Percentiles rank a stretch among this genome's conserved stretches.
phyloP scores from a whole-genome alignment of 2,797 vertebrate species.

The Cossypha niveicapilla region DNA sequence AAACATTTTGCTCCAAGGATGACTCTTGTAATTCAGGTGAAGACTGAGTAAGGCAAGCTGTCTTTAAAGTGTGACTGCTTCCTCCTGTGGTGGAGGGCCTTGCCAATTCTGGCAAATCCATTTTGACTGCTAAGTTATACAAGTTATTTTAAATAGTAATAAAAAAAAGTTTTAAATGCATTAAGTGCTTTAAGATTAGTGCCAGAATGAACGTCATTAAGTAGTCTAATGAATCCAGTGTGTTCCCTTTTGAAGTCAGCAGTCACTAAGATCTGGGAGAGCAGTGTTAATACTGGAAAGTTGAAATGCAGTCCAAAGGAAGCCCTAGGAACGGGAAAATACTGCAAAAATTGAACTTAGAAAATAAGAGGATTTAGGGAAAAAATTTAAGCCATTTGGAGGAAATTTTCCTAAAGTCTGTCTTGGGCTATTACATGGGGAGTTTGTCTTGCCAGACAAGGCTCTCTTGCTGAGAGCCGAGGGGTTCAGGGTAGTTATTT shows the following conservation, averaged over 20 bases:
- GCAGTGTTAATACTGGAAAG: not conserved
- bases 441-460: not conserved
- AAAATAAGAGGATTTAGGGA: not conserved
- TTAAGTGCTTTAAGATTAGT: not conserved
- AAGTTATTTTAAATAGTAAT: not conserved
- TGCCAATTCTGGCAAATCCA: not conserved
- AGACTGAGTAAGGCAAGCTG: not conserved
- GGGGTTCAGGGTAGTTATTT: not conserved
- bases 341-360: not conserved
- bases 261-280: not conserved
- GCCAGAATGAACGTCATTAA: not conserved
- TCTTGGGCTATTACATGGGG: not conserved
- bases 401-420: not conserved
- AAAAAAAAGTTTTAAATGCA: not conserved
- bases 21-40: not conserved
- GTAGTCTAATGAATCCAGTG: not conserved
- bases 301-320: not conserved
- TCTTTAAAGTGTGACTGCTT: not conserved
- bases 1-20: not conserved
- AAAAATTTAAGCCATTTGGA: not conserved
- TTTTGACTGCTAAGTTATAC: not conserved
- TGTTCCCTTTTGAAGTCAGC: not conserved
- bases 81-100: not conserved
- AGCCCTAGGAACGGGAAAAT: not conserved
- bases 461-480: not conserved